A percentile compares a stretch with the other conserved stretches of the same genome.
Conservation (phyloP, 2,797 vertebrate species). For the Xiphophorus birchmanni region DNA sequence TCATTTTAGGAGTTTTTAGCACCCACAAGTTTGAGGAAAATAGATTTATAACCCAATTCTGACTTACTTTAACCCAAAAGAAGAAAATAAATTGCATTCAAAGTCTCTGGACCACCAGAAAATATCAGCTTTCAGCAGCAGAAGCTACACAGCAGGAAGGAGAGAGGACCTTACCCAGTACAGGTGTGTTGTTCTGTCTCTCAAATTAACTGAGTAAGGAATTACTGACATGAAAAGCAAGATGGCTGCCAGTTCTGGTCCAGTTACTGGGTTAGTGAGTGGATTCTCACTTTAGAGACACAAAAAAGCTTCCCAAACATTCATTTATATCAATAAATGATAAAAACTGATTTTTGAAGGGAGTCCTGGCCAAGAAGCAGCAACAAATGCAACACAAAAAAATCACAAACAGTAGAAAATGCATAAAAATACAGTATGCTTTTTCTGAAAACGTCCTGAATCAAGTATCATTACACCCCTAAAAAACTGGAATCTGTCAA, state of each 20-base stretch:
- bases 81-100: neutral
- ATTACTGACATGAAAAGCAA: neutral
- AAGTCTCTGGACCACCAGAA: neutral
- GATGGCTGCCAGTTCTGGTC: neutral
- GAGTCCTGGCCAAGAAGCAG: too few species aligned
- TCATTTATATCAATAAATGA: neutral
- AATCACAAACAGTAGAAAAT: neutral
- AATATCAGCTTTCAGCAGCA: neutral
- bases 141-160: neutral
- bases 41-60: neutral
- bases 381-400: too few species aligned
- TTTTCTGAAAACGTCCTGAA: neutral
- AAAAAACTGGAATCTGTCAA: neutral
- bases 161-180: too few species aligned
- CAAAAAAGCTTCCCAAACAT: neutral
- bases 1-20: neutral
- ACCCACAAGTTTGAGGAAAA: neutral
- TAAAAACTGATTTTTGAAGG: neutral
- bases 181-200: neutral
- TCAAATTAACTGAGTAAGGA: neutral
- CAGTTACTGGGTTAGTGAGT: neutral
- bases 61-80: neutral
- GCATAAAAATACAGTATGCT: too few species aligned
- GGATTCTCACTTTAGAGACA: neutral
- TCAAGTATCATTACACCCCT: neutral